A percentile compares a stretch with the other conserved stretches of the same genome.
These are phyloP conservation scores for Opisthograptis luteolata DNA, from an alignment of 2,888 invertebrate genomes.

Conservation along the genomic window DNA sequence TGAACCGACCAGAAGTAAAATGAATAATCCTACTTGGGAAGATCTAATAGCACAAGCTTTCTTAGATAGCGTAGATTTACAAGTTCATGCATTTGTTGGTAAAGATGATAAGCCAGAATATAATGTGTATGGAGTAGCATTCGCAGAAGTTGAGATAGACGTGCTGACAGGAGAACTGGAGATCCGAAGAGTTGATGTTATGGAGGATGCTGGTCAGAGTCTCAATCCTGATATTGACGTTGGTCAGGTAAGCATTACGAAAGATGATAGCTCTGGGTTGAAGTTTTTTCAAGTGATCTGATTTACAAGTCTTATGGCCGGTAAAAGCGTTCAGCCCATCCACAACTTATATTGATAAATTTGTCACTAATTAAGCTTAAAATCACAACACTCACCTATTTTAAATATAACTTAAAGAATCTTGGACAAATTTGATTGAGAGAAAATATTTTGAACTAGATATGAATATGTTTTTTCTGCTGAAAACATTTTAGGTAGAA, in stretches of 20 bases:
- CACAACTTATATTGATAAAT: too few relatives aligned
- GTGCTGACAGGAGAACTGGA: slow-evolving; percentile 88
- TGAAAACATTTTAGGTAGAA: slow-evolving; percentile 74
- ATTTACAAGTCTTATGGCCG: too few relatives aligned
- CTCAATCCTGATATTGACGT: slow-evolving; percentile 86
- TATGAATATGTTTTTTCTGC: too few relatives aligned
- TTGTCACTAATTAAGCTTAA: too few relatives aligned
- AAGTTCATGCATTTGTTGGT: slow-evolving; percentile 47
- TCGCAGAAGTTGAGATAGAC: slow-evolving; percentile 89
- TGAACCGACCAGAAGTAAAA: slow-evolving; percentile 35
- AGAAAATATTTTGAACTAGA: too few relatives aligned
- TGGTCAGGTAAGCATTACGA: slow-evolving; percentile 85
- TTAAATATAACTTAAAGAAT: too few relatives aligned
- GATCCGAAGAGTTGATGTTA: slow-evolving; percentile 84
- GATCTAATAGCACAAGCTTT: slow-evolving; percentile 76
- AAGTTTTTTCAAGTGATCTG: too few relatives aligned
- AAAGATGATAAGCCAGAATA: slow-evolving; percentile 39
- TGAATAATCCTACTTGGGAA: slow-evolving; percentile 71
- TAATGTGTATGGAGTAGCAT: slow-evolving; percentile 79
- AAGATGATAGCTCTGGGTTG: too few relatives aligned
- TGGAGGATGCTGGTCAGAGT: slow-evolving; percentile 87
- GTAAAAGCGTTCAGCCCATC: too few relatives aligned
- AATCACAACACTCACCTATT: too few relatives aligned
- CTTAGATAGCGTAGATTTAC: slow-evolving; percentile 53
- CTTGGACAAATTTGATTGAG: too few relatives aligned